Conservation (phyloP, 1,140 invertebrate genomes). For the Drosophila malerkotliana region DNA sequence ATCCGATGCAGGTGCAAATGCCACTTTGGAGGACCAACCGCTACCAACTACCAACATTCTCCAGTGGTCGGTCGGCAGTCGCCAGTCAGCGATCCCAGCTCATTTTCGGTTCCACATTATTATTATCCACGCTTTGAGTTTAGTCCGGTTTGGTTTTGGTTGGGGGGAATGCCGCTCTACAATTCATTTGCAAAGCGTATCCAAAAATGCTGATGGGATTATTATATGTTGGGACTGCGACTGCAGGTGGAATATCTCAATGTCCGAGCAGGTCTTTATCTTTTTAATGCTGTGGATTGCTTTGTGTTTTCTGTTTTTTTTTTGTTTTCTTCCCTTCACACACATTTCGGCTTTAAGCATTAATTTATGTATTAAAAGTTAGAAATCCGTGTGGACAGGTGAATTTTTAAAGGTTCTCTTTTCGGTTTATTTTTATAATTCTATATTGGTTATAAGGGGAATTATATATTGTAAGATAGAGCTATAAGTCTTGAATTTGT, state of each 20-base stretch:
- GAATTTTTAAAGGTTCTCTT: slow-evolving; percentile 47
- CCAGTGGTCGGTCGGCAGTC: slow-evolving; percentile 7
- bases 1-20: slow-evolving; percentile 73
- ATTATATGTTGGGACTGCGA: slow-evolving; percentile 70
- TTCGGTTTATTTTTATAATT: slow-evolving; percentile 47
- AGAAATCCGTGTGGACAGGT: slow-evolving; percentile 82
- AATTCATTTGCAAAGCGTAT: slow-evolving; percentile 83
- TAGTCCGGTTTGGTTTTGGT: slow-evolving; percentile 25
- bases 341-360: slow-evolving; percentile 61
- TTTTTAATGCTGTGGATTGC: slow-evolving; percentile 71
- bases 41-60: slow-evolving; percentile 16
- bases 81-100: slow-evolving; percentile 51
- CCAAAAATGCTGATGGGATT: slow-evolving; percentile 82
- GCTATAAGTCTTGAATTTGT: background rate
- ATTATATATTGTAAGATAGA: background rate
- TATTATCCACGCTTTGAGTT: slow-evolving; percentile 72
- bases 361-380: slow-evolving; percentile 81
- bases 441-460: slow-evolving; percentile 4
- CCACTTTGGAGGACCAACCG: slow-evolving; percentile 34
- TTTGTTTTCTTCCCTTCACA: slow-evolving; percentile 3
- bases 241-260: slow-evolving; percentile 77
- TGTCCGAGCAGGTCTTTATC: slow-evolving; percentile 62
- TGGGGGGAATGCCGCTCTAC: slow-evolving; percentile 52
- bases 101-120: slow-evolving; percentile 81
- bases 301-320: slow-evolving; percentile 47